phyloP scores from a whole-genome alignment of 1,140 invertebrate species.

The Drosophila bifasciata region DNA sequence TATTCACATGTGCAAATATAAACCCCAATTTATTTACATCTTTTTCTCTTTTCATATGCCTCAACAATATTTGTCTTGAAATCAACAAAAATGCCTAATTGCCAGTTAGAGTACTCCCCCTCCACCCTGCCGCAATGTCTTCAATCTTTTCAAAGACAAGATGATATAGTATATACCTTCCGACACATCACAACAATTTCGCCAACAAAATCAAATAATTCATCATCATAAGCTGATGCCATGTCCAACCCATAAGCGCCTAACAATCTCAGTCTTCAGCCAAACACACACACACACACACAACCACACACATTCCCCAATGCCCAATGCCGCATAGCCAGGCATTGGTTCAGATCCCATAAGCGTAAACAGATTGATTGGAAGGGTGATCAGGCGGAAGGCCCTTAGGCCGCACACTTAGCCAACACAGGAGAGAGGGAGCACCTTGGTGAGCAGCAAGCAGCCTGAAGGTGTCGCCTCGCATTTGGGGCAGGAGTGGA shows the following conservation, averaged over 20 bases:
- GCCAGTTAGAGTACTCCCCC: too few relatives aligned
- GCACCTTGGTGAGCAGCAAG: constrained; percentile 17
- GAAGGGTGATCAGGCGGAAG: constrained; percentile 47
- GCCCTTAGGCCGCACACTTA: constrained; percentile 30
- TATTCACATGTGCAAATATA: background rate
- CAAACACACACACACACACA: background rate
- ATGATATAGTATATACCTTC: too few relatives aligned
- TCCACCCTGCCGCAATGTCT: too few relatives aligned
- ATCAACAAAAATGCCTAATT: too few relatives aligned
- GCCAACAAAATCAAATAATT: background rate
- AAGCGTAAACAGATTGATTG: constrained; percentile 51
- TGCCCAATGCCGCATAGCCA: constrained; percentile 7
- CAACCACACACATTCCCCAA: constrained; percentile 10
- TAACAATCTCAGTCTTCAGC: background rate
- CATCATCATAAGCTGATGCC: background rate
- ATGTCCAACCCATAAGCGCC: background rate
- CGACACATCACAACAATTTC: background rate
- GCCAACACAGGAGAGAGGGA: constrained; percentile 2
- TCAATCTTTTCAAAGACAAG: too few relatives aligned
- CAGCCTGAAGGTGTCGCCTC: background rate
- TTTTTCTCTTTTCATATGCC: too few relatives aligned
- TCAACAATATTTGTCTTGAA: too few relatives aligned
- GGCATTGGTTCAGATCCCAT: constrained; percentile 17
- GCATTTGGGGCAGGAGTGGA: constrained; percentile 2
- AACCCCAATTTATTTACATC: too few relatives aligned